Evolutionary conservation across 2,888 invertebrate species (phyloP).

Genomic region (Dioctria rufipes): DNA sequence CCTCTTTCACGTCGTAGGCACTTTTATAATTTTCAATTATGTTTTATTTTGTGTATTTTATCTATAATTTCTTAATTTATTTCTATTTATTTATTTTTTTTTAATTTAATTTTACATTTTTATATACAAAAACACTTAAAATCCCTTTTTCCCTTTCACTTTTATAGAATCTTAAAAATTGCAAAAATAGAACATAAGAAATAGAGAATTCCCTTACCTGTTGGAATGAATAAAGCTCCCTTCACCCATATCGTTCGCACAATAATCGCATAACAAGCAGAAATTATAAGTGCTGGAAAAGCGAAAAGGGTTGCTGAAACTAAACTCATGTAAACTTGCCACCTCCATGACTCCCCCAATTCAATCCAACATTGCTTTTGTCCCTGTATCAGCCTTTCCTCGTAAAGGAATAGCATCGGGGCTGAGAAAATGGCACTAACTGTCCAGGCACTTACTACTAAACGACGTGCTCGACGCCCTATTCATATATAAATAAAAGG

Average conservation of each 20-base stretch:
- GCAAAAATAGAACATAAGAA: neutral
- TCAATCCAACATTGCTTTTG: slow-evolving; percentile 92
- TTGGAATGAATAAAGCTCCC: slow-evolving; percentile 69
- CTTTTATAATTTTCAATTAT: too few relatives aligned
- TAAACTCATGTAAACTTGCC: slow-evolving; percentile 91
- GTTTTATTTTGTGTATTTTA: too few relatives aligned
- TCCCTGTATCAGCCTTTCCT: slow-evolving; percentile 84
- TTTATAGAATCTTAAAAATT: neutral
- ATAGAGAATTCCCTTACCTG: slow-evolving; percentile 62
- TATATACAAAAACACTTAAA: too few relatives aligned
- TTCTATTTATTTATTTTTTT: too few relatives aligned
- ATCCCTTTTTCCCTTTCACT: too few relatives aligned
- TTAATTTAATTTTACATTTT: too few relatives aligned
- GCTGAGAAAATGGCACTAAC: slow-evolving; percentile 86
- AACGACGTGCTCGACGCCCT: slow-evolving; percentile 88
- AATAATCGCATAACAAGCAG: slow-evolving; percentile 91
- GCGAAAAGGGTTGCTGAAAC: slow-evolving; percentile 88
- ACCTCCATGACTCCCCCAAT: slow-evolving; percentile 79
- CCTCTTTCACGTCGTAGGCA: too few relatives aligned
- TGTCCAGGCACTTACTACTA: slow-evolving; percentile 87
- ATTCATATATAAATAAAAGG: neutral
- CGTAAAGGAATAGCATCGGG: slow-evolving; percentile 86
- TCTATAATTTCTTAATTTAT: too few relatives aligned
- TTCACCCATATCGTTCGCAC: slow-evolving; percentile 95
- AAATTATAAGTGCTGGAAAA: slow-evolving; percentile 89